phyloP scores from a whole-genome alignment of 2,797 vertebrate species.

The Oophaga sylvatica region DNA sequence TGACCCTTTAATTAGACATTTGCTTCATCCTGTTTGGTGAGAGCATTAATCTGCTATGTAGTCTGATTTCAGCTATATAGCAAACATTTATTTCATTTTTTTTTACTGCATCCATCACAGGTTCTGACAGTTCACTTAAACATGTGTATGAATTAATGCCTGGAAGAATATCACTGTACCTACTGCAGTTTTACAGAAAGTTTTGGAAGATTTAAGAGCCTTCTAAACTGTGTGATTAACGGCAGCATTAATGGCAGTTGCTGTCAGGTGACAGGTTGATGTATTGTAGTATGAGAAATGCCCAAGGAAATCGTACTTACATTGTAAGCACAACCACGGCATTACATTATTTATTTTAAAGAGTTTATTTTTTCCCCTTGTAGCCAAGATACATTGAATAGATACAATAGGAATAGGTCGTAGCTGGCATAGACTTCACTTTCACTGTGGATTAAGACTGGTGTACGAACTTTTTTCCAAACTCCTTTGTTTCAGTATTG shows the following conservation, averaged over 20 bases:
- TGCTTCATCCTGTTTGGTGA: not conserved
- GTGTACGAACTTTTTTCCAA: too few relatives aligned
- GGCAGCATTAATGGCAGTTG: constrained; percentile 23
- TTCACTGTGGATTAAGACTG: too few relatives aligned
- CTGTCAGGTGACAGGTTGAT: constrained; percentile 42
- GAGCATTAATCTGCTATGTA: constrained; percentile 22
- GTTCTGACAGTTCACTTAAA: constrained; percentile 48
- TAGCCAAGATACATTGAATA: not conserved
- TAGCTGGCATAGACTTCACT: too few relatives aligned
- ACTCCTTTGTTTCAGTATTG: too few relatives aligned
- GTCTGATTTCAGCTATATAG: constrained; percentile 28
- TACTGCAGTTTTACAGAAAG: constrained; percentile 43
- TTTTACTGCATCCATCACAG: constrained; percentile 26
- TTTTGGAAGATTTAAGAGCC: constrained; percentile 43
- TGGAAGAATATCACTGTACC: constrained; percentile 44
- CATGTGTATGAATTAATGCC: constrained; percentile 53
- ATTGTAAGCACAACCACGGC: not conserved
- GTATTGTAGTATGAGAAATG: constrained; percentile 42
- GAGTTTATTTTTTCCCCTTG: not conserved
- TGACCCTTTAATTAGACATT: constrained; percentile 11
- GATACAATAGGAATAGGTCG: not conserved
- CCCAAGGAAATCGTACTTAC: constrained; percentile 33
- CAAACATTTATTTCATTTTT: constrained; percentile 47
- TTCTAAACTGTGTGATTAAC: constrained; percentile 49
- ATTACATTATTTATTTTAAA: constrained; percentile 34